Evolutionary conservation across 1,140 invertebrate genomes (phyloP).

Genomic region (Penaeus indicus): DNA sequence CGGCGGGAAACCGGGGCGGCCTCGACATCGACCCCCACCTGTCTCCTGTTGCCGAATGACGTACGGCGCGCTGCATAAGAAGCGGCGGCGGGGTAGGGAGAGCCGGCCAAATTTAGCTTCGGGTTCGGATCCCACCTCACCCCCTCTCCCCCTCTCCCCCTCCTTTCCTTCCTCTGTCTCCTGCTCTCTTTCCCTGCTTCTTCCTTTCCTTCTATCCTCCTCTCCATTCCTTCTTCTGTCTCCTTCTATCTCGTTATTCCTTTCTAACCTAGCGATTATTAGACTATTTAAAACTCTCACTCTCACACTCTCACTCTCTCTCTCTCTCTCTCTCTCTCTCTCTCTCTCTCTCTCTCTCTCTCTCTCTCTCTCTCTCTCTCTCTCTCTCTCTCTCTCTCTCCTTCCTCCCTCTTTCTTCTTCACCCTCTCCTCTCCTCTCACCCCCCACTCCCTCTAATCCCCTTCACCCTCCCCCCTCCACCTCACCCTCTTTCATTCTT

Average conservation of each 20-base stretch:
- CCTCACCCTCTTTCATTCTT: not conserved
- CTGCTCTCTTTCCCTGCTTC: not conserved
- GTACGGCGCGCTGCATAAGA: not conserved
- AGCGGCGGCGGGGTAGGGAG: not conserved
- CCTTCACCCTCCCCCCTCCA: not conserved
- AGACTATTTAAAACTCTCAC: no score
- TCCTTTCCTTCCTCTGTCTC: not conserved
- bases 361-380: no score
- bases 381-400: not conserved
- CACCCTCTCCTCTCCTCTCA: no score
- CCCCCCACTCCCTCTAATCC: not conserved
- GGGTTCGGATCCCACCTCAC: not conserved
- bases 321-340: no score
- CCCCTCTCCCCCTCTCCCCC: not conserved
- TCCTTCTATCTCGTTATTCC: not conserved
- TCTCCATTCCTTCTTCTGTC: not conserved
- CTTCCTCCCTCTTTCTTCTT: not conserved
- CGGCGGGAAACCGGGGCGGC: not conserved
- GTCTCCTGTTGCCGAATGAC: not conserved
- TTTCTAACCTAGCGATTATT: no score
- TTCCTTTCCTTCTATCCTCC: not conserved
- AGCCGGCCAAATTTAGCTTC: not conserved
- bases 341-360: no score
- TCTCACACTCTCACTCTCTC: not conserved
- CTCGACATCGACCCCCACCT: no score